phyloP scores from a whole-genome alignment of 1,140 invertebrate genomes.

The Armadillidium nasatum region DNA sequence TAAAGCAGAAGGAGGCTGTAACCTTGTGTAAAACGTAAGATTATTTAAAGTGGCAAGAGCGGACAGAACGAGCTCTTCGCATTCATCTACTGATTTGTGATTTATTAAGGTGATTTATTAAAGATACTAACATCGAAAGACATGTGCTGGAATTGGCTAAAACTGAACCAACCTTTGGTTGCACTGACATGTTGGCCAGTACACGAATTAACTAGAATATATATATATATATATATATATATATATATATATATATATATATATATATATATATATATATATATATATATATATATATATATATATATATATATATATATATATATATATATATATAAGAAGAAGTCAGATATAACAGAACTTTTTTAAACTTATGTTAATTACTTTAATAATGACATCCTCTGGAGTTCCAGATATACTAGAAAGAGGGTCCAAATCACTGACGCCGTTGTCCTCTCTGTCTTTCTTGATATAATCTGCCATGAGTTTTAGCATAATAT shows the following conservation, averaged over 20 bases:
- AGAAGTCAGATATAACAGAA: neutral
- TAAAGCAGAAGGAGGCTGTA: conserved; percentile 33
- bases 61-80: conserved; percentile 61
- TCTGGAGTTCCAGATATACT: conserved; percentile 51
- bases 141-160: conserved; percentile 54
- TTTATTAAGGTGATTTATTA: conserved; percentile 50
- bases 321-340: no score
- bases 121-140: conserved; percentile 50
- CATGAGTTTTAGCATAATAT: conserved; percentile 57
- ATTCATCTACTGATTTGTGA: conserved; percentile 55
- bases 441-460: conserved; percentile 45
- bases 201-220: conserved; percentile 59
- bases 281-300: neutral
- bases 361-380: neutral
- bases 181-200: conserved; percentile 68
- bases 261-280: neutral
- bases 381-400: conserved; percentile 64
- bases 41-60: conserved; percentile 64
- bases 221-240: neutral
- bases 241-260: neutral
- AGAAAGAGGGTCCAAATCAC: conserved; percentile 37
- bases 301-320: neutral
- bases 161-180: conserved; percentile 61
- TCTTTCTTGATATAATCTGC: conserved; percentile 56
- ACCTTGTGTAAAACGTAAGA: conserved; percentile 59